phyloP scores from a whole-genome alignment of 2,888 invertebrate genomes.

The Rhingia campestris region DNA sequence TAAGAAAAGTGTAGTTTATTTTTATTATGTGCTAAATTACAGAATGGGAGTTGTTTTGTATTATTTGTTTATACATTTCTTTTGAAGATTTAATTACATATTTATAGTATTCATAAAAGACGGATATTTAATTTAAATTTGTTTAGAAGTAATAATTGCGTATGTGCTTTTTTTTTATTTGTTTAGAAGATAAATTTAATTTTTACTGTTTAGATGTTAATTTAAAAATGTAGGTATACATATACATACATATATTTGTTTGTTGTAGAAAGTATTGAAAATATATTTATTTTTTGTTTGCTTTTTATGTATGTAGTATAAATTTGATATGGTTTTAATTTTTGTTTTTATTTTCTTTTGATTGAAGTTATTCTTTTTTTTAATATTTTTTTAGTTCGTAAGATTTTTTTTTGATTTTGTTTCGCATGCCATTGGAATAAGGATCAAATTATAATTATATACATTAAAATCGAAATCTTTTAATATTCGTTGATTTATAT shows the following conservation, averaged over 20 bases:
- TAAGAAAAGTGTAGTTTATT: constrained; percentile 39
- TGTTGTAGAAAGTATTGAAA: constrained; percentile 71
- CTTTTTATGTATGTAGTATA: constrained; percentile 62
- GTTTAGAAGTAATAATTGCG: constrained; percentile 75
- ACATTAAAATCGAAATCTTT: constrained; percentile 25
- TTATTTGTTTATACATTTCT: constrained; percentile 40
- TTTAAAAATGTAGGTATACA: constrained; percentile 49
- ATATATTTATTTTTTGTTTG: constrained; percentile 62
- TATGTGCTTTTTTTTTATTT: constrained; percentile 10
- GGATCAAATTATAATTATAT: constrained; percentile 28
- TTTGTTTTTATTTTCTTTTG: constrained; percentile 27
- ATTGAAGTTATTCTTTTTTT: constrained; percentile 53
- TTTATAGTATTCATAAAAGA: constrained; percentile 68
- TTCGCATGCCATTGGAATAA: constrained; percentile 38
- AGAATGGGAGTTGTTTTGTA: constrained; percentile 28
- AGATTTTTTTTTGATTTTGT: constrained; percentile 18
- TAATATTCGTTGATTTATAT: constrained; percentile 46
- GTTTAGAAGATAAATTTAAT: constrained; percentile 37
- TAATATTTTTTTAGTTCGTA: constrained; percentile 21
- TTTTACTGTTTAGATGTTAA: constrained; percentile 75
- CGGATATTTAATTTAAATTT: constrained; percentile 79
- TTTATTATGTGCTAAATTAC: constrained; percentile 25
- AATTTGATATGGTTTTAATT: constrained; percentile 72
- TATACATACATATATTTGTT: constrained; percentile 53
- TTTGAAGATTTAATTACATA: constrained; percentile 53